Base-by-base conservation (phyloP, 92 coral and sea anemone genomes). In the Parazoanthus swiftii region DNA sequence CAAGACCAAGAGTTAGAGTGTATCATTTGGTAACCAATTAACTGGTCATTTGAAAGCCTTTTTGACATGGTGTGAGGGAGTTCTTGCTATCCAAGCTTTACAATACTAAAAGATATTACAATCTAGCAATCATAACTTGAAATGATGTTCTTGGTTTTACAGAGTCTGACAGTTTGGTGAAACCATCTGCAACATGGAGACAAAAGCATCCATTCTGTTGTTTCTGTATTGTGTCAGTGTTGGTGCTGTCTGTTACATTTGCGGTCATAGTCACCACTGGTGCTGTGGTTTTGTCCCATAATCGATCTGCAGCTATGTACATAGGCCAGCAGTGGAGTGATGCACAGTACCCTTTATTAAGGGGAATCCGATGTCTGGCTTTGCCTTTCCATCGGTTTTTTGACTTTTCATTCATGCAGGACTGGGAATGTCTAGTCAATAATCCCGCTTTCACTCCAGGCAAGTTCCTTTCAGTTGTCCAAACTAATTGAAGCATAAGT, bases 361-460 rank as follows among this genome's bases (percentile, higher is more conserved):
- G 98, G 56, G 26, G 79, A 0, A 51, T 91, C 21, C 94, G 98
- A 44, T 56, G 76, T 7, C 68, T 88, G n/a, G 79, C 93, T 14
- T 85, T 95, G 37, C 98, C 98, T 6, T 4, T 95, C 8, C 98
- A 95, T 63, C 86, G 46, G 5, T 76, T 85, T 80, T 81, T 89
- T 63, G 92, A 95, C 89, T 71, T 95, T 54, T 66, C 92, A 74
- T 65, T 59, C 43, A 29, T 88, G 58, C 78, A 94, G 67, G 75
- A 80, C 7, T 95, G 94, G 98, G 98, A 95, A 6, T 95, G 98
- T 44, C 80, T 95, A 51, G 77, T 95, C 35, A 82, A 90, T n/a
- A 95, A 95, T 85, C 98, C 98, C 29, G 83, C 86, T 20, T 93
- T 51, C 80, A 44, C 38, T 23, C 92, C 91, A 91, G 91, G 98